Conservation (phyloP, 2,797 vertebrate species). For the Cephalopachus bancanus region DNA sequence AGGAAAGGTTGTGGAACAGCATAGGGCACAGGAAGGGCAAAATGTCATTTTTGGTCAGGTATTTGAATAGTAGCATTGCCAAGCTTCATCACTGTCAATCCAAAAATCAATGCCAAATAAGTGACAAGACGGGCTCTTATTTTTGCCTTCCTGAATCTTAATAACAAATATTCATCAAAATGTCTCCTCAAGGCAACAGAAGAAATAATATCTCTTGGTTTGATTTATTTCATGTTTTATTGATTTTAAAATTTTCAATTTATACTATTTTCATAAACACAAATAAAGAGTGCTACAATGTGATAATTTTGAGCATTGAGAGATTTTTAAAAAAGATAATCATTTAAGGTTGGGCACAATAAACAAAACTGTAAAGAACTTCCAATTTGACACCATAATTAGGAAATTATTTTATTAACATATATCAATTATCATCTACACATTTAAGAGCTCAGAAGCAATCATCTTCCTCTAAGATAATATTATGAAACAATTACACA, state of each 20-base stretch:
- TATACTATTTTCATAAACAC: conserved; percentile 51
- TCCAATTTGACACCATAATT: conserved; percentile 30
- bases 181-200: not conserved
- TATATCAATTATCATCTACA: conserved; percentile 12
- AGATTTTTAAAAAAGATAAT: not conserved
- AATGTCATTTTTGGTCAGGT: not conserved
- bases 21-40: not conserved
- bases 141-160: not conserved
- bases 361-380: conserved; percentile 55
- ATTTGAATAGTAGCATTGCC: not conserved
- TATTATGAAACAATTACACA: conserved; percentile 64
- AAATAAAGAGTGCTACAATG: conserved; percentile 23
- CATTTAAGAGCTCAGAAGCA: conserved; percentile 22
- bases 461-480: conserved; percentile 64
- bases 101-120: conserved; percentile 19
- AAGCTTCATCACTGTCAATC: not conserved
- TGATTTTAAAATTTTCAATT: conserved; percentile 30
- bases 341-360: not conserved
- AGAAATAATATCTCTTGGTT: conserved; percentile 23
- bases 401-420: conserved; percentile 66
- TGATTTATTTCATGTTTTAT: conserved; percentile 45
- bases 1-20: not conserved
- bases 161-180: not conserved
- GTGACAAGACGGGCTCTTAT: not conserved
- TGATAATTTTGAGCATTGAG: not conserved